Evolutionary conservation across 2,888 invertebrate genomes (phyloP), one percentile per base, ranked within the genome.

Genomic region (Elmis aenea): DNA sequence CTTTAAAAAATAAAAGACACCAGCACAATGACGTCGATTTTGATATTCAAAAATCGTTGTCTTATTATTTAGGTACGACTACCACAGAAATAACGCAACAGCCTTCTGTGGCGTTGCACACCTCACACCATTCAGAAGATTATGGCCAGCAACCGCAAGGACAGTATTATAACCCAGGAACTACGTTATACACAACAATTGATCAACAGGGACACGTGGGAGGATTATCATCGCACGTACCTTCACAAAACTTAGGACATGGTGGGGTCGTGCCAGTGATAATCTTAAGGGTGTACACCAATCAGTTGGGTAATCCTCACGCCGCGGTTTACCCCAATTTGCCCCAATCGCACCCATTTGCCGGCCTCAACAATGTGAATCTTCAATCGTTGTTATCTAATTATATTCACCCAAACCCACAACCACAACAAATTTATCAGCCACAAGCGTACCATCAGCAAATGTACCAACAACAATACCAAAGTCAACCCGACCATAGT

Each of bases 1-100:
- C 10, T n/a, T 57, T 63, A n/a, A 79, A 75, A 54, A 83, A 82
- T 55, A 83, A 82, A 3, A 83, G 83, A 58, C 82, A 82, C 0
- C 82, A 83, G 59, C 71, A 78, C 35, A 77, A 82, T 51, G 77
- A 80, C 40, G 33, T 37, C 13, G 13, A 40, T 9, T 42, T 45
- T 13, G 34, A 56, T 13, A 34, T 59, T 1, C 58, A 59, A 39
- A 59, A 61, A 44, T 54, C 58, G 1, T 39, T 59, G 6, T 47
- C 50, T 13, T 62, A 62, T 38, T 48, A 57, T 32, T 38, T 62
- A n/a, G 59, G 51, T 2, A 44, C 33, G 3, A 14, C 26, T 1
- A 11, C 26, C 3, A 20, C 32, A 2, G 22, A 33, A 3, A 5
- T 14, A n/a, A 9, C 30, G 8, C 20, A 24, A 2, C 26, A 28